Evolutionary conservation across 2,888 invertebrate genomes (phyloP), one percentile per base, ranked within the genome.

Genomic region (Platerodrilus igneus): DNA sequence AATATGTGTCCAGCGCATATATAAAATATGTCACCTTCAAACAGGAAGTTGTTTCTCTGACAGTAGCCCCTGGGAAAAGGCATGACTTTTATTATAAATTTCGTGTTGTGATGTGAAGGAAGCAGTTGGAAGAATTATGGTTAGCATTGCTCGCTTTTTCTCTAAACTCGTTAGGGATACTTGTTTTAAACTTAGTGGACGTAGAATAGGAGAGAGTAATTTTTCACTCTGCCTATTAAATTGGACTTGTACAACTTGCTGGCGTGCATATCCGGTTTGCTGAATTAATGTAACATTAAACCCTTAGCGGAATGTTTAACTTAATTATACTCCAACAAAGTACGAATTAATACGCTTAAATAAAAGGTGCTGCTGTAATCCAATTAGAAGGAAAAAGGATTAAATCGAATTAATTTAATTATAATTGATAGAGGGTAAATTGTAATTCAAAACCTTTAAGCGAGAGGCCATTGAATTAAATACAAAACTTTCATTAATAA

Each of bases 381-480:
- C n/a, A n/a, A n/a, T n/a, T n/a, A n/a, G n/a, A n/a, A n/a, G n/a
- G n/a, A n/a, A n/a, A n/a, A n/a, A n/a, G n/a, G n/a, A n/a, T n/a
- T n/a, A n/a, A n/a, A 30, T 30, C 21, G 34, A 39, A 39, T 33
- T 39, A 34, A 21, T 39, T 32, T 32, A 39, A 39, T 39, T 39
- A 28, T 28, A 10, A 23, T 23, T 34, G 26, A 39, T 29, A 20
- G n/a, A 8, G 33, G 28, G 22, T 28, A 18, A 28, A 29, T 22
- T 32, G 18, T 8, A 17, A 34, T 16, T 3, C 8, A 22, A 17
- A 32, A 28, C 28, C 19, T 38, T 20, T 34, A 28, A 16, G 14
- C 14, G 15, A 28, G 29, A 28, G n/a, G 27, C 32, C 22, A 33
- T 39, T 39, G 33, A 28, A 20, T 39, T 10, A 34, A 29, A 33